A percentile compares a stretch with the other conserved stretches of the same genome.
Evolutionary conservation across 1,140 invertebrate genomes (phyloP).

Genomic region (Pararge aegeria): DNA sequence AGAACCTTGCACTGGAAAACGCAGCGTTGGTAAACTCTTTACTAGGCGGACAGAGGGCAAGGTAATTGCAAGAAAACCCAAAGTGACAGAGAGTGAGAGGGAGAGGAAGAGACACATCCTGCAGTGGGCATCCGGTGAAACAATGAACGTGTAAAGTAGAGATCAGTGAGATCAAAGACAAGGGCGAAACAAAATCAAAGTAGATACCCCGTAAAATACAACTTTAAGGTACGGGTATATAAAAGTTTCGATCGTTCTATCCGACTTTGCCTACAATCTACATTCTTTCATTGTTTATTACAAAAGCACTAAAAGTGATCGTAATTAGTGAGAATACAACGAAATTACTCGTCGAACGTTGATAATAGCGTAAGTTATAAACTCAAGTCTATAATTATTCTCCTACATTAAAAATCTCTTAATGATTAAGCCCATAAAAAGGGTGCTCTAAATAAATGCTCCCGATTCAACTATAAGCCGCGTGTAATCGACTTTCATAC

Average conservation of each 20-base stretch:
- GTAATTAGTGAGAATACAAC: conserved; percentile 26
- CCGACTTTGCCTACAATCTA: neutral
- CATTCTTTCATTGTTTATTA: conserved; percentile 15
- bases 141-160: too few species aligned
- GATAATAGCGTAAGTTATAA: conserved; percentile 33
- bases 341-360: conserved; percentile 24
- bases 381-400: conserved; percentile 33
- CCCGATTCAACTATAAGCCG: neutral
- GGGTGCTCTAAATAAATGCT: conserved; percentile 22
- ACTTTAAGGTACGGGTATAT: neutral
- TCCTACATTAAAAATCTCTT: conserved; percentile 33
- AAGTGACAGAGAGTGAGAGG: too few species aligned
- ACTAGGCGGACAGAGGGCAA: too few species aligned
- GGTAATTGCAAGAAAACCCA: too few species aligned
- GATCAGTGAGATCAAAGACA: too few species aligned
- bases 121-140: too few species aligned
- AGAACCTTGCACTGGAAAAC: too few species aligned
- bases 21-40: too few species aligned
- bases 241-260: neutral
- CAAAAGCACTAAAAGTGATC: conserved; percentile 17
- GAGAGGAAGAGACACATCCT: too few species aligned
- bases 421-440: conserved; percentile 36
- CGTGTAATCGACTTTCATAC: neutral
- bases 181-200: too few species aligned
- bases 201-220: too few species aligned